Conservation (phyloP, 2,797 vertebrate species). For the Coluber constrictor region DNA sequence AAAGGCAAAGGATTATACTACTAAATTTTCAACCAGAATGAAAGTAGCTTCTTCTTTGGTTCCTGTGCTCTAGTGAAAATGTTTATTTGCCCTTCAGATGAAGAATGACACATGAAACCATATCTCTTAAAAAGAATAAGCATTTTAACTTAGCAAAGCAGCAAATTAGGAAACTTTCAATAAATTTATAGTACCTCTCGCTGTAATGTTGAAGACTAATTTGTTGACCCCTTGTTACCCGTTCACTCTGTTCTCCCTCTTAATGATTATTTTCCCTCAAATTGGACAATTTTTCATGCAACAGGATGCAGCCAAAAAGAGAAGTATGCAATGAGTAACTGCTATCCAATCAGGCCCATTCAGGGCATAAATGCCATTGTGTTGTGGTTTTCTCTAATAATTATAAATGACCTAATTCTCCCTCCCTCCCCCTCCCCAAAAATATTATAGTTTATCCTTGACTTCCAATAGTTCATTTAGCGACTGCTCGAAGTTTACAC, state of each 20-base stretch:
- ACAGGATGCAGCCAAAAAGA: neutral
- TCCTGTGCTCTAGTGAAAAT: neutral
- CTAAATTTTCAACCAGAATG: neutral
- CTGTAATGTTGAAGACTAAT: neutral
- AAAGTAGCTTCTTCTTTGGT: neutral
- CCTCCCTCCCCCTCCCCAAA: too few species aligned
- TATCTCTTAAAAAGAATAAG: neutral
- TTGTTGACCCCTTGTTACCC: neutral
- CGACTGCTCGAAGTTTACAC: neutral
- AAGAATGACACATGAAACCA: neutral
- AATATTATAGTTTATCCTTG: neutral
- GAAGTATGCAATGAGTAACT: neutral
- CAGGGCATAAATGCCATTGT: neutral
- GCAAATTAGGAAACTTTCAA: neutral
- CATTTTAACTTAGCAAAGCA: neutral
- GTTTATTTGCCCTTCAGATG: neutral
- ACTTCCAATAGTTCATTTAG: neutral
- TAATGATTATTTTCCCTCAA: neutral
- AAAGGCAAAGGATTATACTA: neutral
- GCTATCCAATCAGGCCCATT: neutral
- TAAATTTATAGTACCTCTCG: neutral
- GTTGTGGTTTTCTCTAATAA: neutral
- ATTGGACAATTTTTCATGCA: neutral
- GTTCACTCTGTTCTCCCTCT: neutral
- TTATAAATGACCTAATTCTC: neutral